phyloP scores from a whole-genome alignment of 2,113 vertebrate genomes.

The Chaenocephalus aceratus region DNA sequence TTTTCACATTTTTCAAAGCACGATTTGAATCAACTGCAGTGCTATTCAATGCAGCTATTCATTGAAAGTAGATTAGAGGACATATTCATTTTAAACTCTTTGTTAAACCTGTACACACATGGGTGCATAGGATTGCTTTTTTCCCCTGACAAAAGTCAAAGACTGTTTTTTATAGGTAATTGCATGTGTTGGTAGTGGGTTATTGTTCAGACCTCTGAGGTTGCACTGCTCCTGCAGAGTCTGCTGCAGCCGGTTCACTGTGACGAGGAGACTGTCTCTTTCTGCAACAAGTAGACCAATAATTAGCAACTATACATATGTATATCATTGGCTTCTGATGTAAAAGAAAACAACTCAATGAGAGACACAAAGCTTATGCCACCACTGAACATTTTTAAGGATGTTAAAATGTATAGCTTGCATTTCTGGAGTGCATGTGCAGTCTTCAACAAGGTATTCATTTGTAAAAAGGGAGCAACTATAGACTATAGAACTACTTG shows the following conservation, averaged over 20 bases:
- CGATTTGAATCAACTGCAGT: neutral
- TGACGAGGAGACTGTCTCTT: slow-evolving; percentile 83
- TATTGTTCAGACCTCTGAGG: slow-evolving; percentile 86
- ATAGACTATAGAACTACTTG: too few species aligned
- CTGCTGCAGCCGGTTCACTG: slow-evolving; percentile 87
- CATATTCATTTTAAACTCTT: neutral
- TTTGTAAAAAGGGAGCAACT: too few species aligned
- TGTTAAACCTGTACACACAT: neutral
- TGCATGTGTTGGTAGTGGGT: neutral
- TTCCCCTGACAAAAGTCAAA: too few species aligned
- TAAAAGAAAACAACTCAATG: too few species aligned
- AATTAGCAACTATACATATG: neutral
- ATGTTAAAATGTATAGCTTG: too few species aligned
- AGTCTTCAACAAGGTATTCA: too few species aligned
- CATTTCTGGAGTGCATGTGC: too few species aligned
- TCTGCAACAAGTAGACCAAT: slow-evolving; percentile 81
- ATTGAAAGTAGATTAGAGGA: neutral
- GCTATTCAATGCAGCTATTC: neutral
- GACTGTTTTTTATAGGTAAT: too few species aligned
- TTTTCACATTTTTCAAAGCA: neutral
- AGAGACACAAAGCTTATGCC: too few species aligned
- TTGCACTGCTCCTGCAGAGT: slow-evolving; percentile 89
- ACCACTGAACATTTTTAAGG: too few species aligned
- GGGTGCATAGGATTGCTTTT: neutral
- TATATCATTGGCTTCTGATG: too few species aligned